Conservation (phyloP, 1,140 invertebrate genomes). For the Ylistrum balloti region DNA sequence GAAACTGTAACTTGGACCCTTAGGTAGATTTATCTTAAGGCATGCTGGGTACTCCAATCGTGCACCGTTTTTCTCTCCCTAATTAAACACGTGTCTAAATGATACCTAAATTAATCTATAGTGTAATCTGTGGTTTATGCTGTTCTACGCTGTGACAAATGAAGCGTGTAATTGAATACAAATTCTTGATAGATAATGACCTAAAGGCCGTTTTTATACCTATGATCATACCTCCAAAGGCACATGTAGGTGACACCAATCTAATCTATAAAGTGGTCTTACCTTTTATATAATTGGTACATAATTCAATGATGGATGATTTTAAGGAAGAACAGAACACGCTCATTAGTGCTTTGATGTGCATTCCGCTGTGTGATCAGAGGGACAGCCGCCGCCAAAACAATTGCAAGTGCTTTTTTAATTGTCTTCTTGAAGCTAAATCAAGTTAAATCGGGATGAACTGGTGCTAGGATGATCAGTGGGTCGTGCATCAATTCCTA, state of each 20-base stretch:
- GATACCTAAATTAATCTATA: too few relatives aligned
- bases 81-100: too few relatives aligned
- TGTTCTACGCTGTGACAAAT: neutral
- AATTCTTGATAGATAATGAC: neutral
- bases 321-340: neutral
- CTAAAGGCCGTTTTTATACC: neutral
- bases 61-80: too few relatives aligned
- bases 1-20: too few relatives aligned
- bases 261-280: slow-evolving; percentile 13
- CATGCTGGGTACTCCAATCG: too few relatives aligned
- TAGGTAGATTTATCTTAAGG: too few relatives aligned
- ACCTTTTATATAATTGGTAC: slow-evolving; percentile 7
- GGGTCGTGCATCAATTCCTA: neutral
- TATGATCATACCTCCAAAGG: neutral
- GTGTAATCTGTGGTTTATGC: too few relatives aligned
- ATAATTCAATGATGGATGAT: neutral
- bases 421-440: neutral
- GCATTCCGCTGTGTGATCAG: neutral
- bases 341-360: neutral
- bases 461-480: neutral
- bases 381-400: neutral
- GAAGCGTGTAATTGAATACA: neutral
- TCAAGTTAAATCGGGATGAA: slow-evolving; percentile 27
- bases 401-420: neutral
- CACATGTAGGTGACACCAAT: neutral